Percentiles rank a stretch among this genome's conserved stretches.
phyloP scores from a whole-genome alignment of 2,888 invertebrate species.

The Sisyra terminalis region DNA sequence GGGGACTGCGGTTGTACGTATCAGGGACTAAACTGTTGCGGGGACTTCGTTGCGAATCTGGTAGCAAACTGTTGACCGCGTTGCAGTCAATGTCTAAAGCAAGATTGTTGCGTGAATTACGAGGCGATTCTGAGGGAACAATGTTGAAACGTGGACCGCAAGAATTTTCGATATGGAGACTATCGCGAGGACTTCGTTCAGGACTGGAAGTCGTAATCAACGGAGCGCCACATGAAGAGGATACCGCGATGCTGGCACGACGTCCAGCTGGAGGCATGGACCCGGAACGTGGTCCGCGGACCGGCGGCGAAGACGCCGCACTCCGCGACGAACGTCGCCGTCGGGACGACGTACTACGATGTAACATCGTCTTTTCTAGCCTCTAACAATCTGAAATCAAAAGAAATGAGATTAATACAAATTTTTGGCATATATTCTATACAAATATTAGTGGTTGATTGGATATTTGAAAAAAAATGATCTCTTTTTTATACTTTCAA shows the following conservation, averaged over 20 bases:
- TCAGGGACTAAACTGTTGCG: conserved; percentile 27
- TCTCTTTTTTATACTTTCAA: too few relatives aligned
- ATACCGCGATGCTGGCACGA: conserved; percentile 25
- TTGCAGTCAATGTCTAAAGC: conserved; percentile 44
- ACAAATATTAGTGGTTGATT: too few relatives aligned
- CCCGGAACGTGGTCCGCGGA: conserved; percentile 31
- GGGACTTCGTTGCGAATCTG: conserved; percentile 38
- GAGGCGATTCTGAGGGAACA: conserved; percentile 36
- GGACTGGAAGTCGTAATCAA: conserved; percentile 23
- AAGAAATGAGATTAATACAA: too few relatives aligned
- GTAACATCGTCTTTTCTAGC: conserved; percentile 32
- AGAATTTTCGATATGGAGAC: conserved; percentile 36
- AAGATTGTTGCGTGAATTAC: conserved; percentile 34
- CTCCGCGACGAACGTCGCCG: conserved; percentile 49
- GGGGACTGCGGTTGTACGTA: conserved; percentile 24
- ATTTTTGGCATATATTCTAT: too few relatives aligned
- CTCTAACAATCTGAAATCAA: too few relatives aligned
- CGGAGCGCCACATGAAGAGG: conserved; percentile 19
- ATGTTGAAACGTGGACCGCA: conserved; percentile 42
- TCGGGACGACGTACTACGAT: conserved; percentile 48
- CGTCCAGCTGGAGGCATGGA: conserved; percentile 21
- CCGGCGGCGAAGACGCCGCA: conserved; percentile 45
- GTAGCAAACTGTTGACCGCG: conserved; percentile 40
- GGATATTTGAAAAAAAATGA: too few relatives aligned
- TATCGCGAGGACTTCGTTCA: conserved; percentile 41